Base-by-base conservation (phyloP, 2,113 vertebrate genomes). In the Cinclus cinclus region DNA sequence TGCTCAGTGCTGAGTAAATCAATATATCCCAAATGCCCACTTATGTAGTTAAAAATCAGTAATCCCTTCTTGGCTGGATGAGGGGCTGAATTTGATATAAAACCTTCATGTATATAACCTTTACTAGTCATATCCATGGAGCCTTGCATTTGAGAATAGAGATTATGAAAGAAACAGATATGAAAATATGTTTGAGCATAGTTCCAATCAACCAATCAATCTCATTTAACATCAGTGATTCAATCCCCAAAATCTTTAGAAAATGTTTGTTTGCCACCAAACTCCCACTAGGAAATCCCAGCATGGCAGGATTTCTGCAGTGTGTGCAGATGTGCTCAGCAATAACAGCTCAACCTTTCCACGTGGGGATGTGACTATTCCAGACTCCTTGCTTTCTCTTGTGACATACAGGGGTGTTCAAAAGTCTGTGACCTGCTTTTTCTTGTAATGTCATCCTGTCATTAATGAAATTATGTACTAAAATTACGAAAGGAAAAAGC, bases 381-480 rank as follows among this genome's bases (percentile, higher is more conserved):
- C 91, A 90, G 39, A 42, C 16, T 78, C 68, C 50, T 79, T 3
- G 0, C 41, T 63, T 85, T 24, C 42, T 83, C 33, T 67, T 80
- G 39, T 1, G 1, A 70, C 52, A 55, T 2, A 49, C 18, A 65
- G 19, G 37, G 76, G 20, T 11, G 4, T 31, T 92, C 70, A 37
- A 39, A 78, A 67, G 31, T 35, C 75, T 50, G 53, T 76, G 82
- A 83, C 90, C 59, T 90, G 55, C 22, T 92, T 96, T 88, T 53
- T 73, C 35, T 74, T 63, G 42, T n/a, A n/a, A 67, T 52, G 73
- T 70, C 37, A 30, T 80, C 42, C 20, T n/a, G 39, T 62, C 20
- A 82, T 92, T 89, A 35, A 35, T 35, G 37, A 82, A 85, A 46
- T 9, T 25, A 19, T 69, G 42, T 47, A 14, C 30, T 63, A 74